Evolutionary conservation across 2,797 vertebrate genomes (phyloP).

Genomic region (Acrocephalus scirpaceus): DNA sequence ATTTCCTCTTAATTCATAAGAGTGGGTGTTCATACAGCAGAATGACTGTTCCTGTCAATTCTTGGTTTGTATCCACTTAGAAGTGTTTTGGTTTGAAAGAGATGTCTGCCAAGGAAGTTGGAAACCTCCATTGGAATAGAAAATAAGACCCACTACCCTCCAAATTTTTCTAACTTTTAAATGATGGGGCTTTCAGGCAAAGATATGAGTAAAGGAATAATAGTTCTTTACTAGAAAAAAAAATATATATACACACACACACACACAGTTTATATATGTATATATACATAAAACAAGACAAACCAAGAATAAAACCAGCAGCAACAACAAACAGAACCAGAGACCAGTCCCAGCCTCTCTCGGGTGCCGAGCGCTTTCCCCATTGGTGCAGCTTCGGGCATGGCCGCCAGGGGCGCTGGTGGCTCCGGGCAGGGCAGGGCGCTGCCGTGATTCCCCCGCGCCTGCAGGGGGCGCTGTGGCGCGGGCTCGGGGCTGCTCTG

Average conservation of each 20-base stretch:
- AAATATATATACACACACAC: no score
- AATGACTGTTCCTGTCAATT: background rate
- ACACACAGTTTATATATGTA: no score
- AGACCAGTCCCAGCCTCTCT: background rate
- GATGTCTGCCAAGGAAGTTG: accelerated
- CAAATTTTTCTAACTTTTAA: background rate
- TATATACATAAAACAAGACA: no score
- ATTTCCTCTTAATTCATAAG: background rate
- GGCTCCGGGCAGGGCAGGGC: background rate
- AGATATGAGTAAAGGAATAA: background rate
- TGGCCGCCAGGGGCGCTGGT: background rate
- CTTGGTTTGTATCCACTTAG: background rate
- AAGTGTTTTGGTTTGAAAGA: background rate
- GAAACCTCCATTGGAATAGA: background rate
- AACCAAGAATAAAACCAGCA: no score
- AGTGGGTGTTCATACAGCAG: background rate
- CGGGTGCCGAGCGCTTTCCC: accelerated
- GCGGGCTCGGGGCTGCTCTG: no score
- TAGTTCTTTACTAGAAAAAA: background rate
- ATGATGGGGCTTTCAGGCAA: background rate
- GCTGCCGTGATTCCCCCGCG: no score
- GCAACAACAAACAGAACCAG: no score
- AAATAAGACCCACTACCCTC: background rate
- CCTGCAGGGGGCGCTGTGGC: no score
- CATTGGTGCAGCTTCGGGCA: background rate